Conservation (phyloP, 1,140 invertebrate species). For the Harpegnathos saltator region DNA sequence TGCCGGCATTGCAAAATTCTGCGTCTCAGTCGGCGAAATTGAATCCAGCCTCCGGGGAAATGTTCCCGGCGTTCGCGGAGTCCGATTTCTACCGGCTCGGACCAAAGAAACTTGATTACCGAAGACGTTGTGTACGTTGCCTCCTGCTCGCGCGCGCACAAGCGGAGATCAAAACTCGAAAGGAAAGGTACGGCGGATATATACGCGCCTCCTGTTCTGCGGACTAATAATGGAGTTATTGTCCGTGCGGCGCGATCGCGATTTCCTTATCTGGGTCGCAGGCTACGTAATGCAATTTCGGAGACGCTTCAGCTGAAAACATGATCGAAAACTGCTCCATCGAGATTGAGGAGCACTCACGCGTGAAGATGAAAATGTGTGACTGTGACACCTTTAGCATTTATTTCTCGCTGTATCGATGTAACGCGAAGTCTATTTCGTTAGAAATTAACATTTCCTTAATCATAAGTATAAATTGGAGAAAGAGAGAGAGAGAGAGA, state of each 20-base stretch:
- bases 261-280: background rate
- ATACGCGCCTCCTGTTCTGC: background rate
- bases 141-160: background rate
- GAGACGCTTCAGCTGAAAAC: too few species aligned
- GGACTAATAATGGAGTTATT: slow-evolving; percentile 36
- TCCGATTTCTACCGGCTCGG: slow-evolving; percentile 54
- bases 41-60: slow-evolving; percentile 80
- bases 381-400: too few species aligned
- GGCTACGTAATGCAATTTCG: too few species aligned
- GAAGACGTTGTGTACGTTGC: slow-evolving; percentile 63
- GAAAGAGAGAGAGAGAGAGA: too few species aligned
- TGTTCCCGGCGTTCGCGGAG: slow-evolving; percentile 70
- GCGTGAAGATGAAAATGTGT: too few species aligned
- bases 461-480: too few species aligned
- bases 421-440: too few species aligned
- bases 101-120: slow-evolving; percentile 76
- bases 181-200: slow-evolving; percentile 27
- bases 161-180: slow-evolving; percentile 2
- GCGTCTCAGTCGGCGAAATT: slow-evolving; percentile 78
- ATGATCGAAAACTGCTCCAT: too few species aligned
- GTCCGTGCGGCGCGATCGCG: background rate
- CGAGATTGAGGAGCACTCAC: too few species aligned
- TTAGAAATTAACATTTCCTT: too few species aligned
- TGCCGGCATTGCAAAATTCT: slow-evolving; percentile 76
- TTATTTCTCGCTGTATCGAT: too few species aligned